Percentiles rank a stretch among this genome's conserved stretches.
phyloP scores from a whole-genome alignment of 2,113 vertebrate genomes.

The Scortum barcoo region DNA sequence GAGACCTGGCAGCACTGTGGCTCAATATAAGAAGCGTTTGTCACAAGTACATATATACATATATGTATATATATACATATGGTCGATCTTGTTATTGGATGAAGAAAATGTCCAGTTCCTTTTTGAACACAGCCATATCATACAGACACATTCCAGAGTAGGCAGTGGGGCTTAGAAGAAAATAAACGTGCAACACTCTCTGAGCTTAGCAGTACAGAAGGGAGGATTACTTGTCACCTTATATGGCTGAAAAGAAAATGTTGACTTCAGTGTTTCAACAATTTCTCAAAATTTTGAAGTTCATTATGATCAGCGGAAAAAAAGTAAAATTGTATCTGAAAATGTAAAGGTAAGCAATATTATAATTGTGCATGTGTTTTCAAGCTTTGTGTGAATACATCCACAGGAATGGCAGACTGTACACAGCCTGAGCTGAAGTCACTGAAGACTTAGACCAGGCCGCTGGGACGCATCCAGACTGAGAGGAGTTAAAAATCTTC shows the following conservation, averaged over 20 bases:
- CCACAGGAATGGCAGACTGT: constrained; percentile 15
- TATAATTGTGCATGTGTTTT: constrained; percentile 46
- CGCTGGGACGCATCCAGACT: constrained; percentile 57
- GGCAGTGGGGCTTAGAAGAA: constrained; percentile 44
- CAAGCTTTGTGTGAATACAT: constrained; percentile 39
- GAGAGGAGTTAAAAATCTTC: constrained; percentile 58
- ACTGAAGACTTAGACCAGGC: constrained; percentile 46
- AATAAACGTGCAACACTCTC: constrained; percentile 44
- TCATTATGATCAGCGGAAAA: neutral
- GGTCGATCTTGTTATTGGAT: neutral
- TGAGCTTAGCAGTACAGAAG: constrained; percentile 39
- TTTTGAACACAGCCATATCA: constrained; percentile 29
- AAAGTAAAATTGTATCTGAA: neutral
- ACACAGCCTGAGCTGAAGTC: constrained; percentile 48
- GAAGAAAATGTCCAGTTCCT: constrained; percentile 8
- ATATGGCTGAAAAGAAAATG: constrained; percentile 33
- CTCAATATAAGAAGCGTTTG: neutral
- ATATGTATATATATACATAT: neutral
- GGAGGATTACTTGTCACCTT: constrained; percentile 64
- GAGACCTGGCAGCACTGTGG: constrained; percentile 57
- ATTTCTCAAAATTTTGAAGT: constrained; percentile 12
- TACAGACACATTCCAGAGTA: constrained; percentile 46
- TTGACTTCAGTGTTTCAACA: constrained; percentile 33
- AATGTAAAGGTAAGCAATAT: constrained; percentile 6
- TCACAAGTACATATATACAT: neutral